phyloP scores from a whole-genome alignment of 92 coral and sea anemone genomes.

The Paragorgia papillata region DNA sequence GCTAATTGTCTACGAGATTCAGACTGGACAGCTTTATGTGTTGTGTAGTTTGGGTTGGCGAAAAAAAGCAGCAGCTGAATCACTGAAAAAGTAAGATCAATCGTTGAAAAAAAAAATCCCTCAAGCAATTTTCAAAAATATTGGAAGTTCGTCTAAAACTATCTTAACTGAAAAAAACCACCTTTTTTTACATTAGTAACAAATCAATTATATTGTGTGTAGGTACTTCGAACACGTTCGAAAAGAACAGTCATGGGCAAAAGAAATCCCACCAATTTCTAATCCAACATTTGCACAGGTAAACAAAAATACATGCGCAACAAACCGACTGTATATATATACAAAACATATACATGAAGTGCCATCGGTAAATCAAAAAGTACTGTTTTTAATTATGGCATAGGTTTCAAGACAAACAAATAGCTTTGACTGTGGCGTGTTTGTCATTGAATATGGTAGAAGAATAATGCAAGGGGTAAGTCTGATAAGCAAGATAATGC shows the following conservation, averaged over 20 bases:
- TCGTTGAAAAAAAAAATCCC: too few species aligned
- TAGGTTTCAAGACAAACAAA: conserved; percentile 29
- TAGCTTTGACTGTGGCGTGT: conserved; percentile 16
- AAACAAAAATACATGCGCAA: too few species aligned
- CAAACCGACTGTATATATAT: too few species aligned
- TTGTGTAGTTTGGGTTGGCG: conserved; percentile 13
- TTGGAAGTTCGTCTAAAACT: too few species aligned
- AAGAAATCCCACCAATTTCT: not conserved
- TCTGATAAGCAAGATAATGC: conserved; percentile 8
- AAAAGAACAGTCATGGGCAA: not conserved
- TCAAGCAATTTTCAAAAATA: too few species aligned
- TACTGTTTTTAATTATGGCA: not conserved
- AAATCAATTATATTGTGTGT: too few species aligned
- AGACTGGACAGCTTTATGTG: conserved; percentile 6
- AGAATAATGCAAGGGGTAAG: too few species aligned
- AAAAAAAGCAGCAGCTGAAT: not conserved
- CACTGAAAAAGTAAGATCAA: not conserved
- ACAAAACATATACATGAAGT: too few species aligned
- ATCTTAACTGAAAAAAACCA: too few species aligned
- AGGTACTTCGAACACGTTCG: too few species aligned
- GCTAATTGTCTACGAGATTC: conserved; percentile 1
- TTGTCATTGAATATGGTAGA: conserved; percentile 19
- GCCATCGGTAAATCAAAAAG: not conserved
- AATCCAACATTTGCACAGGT: conserved; percentile 24
- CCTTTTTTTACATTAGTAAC: too few species aligned